phyloP scores from a whole-genome alignment of 2,888 invertebrate genomes.

The Diplolepis rosae region DNA sequence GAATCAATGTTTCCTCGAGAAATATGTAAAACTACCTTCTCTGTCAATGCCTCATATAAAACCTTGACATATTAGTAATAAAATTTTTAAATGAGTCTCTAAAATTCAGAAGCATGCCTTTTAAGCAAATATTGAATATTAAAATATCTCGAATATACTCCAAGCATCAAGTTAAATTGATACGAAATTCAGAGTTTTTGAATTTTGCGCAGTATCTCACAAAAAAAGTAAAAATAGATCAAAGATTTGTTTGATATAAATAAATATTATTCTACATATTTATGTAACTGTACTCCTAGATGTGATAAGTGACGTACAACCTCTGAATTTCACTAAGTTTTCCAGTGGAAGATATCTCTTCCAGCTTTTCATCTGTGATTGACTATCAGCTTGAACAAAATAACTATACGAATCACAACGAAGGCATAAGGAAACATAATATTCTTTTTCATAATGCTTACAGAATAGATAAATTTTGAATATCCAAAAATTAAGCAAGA shows the following conservation, averaged over 20 bases:
- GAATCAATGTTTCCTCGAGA: slow-evolving; percentile 13
- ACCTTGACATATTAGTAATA: background rate
- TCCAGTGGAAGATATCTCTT: background rate
- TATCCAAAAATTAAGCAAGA: background rate
- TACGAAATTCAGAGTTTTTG: background rate
- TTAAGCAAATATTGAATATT: background rate
- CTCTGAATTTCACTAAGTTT: background rate
- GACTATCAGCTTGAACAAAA: background rate
- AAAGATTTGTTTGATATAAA: background rate
- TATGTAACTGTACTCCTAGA: no score
- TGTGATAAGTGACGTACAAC: no score
- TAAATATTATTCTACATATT: no score
- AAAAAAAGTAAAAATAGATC: background rate
- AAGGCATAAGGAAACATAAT: background rate
- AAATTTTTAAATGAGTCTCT: background rate
- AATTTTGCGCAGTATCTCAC: background rate
- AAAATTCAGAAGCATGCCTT: background rate
- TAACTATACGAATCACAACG: background rate
- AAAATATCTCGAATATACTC: background rate
- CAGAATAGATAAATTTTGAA: slow-evolving; percentile 6
- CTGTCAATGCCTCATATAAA: slow-evolving; percentile 13
- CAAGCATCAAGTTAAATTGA: background rate
- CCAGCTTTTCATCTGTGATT: background rate
- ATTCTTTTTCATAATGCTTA: background rate
- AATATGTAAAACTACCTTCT: slow-evolving; percentile 1